Evolutionary conservation across 2,113 vertebrate species (phyloP).

Genomic region (Cyanocitta stelleri): DNA sequence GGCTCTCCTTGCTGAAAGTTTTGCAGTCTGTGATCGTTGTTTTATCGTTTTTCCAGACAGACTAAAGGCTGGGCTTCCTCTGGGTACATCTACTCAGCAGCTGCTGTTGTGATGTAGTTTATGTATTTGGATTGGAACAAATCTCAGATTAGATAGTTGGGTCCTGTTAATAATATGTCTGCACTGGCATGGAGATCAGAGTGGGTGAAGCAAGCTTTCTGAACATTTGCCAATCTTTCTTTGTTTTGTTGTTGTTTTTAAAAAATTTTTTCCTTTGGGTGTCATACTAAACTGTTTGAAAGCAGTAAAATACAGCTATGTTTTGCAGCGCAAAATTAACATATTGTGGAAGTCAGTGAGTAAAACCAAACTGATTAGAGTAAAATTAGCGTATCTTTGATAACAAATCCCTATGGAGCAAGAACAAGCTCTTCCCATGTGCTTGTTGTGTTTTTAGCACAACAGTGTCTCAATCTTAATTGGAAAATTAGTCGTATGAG

Average conservation of each 20-base stretch:
- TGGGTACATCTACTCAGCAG: not conserved
- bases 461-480: not conserved
- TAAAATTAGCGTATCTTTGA: not conserved
- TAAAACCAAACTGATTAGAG: not conserved
- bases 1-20: not conserved
- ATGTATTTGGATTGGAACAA: not conserved
- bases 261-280: not conserved
- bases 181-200: not conserved
- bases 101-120: not conserved
- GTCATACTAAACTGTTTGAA: not conserved
- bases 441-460: not conserved
- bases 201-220: not conserved
- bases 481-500: conserved; percentile 18
- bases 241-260: not conserved
- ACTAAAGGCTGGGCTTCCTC: not conserved
- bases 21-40: not conserved
- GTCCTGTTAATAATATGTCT: not conserved
- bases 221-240: not conserved
- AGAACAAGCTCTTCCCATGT: not conserved
- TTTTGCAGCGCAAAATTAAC: not conserved
- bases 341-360: not conserved
- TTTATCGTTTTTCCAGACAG: not conserved
- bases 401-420: not conserved
- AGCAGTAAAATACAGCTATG: not conserved
- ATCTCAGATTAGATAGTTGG: not conserved